Evolutionary conservation across 2,797 vertebrate species (phyloP).

Genomic region (Scyliorhinus canicula): DNA sequence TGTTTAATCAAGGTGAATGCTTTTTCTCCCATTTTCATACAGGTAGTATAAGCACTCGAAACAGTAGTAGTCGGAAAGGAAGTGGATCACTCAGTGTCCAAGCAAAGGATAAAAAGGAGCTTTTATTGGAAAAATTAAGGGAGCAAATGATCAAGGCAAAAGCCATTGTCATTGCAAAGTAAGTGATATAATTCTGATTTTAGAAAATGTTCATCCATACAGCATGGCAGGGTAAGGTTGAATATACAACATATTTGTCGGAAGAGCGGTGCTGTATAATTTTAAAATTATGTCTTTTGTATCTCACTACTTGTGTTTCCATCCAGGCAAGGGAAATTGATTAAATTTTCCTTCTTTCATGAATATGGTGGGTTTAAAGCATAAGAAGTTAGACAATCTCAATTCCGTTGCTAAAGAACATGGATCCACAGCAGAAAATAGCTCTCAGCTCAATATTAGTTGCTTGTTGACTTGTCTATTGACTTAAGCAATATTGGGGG

Average conservation of each 20-base stretch:
- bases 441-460: background rate
- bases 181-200: slow-evolving; percentile 47
- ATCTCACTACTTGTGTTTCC: background rate
- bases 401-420: background rate
- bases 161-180: slow-evolving; percentile 78
- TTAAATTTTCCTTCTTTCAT: background rate
- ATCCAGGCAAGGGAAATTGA: background rate
- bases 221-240: background rate
- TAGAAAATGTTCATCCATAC: background rate
- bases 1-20: background rate
- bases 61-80: slow-evolving; percentile 75
- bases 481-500: background rate
- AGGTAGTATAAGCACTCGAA: slow-evolving; percentile 84
- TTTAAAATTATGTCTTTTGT: background rate
- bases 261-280: background rate
- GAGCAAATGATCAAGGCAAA: slow-evolving; percentile 85
- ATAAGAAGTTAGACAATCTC: background rate
- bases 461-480: background rate
- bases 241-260: background rate
- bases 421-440: background rate
- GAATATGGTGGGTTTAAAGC: background rate
- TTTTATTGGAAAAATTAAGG: slow-evolving; percentile 80
- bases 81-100: slow-evolving; percentile 75
- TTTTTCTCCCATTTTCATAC: slow-evolving; percentile 39
- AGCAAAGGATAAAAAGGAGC: slow-evolving; percentile 78